These are phyloP conservation scores for Luperina nickerlii DNA, from an alignment of 2,888 invertebrate species.

Conservation along the genomic window DNA sequence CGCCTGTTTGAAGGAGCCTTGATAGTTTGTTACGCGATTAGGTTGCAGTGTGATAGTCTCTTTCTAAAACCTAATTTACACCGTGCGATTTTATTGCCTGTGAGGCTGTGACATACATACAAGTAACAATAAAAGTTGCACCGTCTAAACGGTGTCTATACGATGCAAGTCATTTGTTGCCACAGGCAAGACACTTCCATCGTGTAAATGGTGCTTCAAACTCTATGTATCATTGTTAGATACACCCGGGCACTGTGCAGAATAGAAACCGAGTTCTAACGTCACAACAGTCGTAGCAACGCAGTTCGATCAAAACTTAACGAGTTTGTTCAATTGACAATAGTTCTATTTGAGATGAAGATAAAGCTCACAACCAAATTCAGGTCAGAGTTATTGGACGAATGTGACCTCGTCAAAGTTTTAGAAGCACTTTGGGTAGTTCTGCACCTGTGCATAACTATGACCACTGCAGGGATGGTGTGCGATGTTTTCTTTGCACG, in stretches of 20 bases:
- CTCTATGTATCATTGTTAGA: not conserved
- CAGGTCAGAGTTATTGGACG: conserved; percentile 48
- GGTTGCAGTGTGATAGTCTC: not conserved
- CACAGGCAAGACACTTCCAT: not conserved
- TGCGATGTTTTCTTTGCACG: not conserved
- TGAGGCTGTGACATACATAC: too few relatives aligned
- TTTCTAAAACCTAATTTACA: not conserved
- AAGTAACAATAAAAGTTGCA: not conserved
- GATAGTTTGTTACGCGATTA: not conserved
- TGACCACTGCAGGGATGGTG: not conserved
- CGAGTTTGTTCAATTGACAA: conserved; percentile 45
- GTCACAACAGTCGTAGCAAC: conserved; percentile 5
- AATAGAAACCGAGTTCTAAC: not conserved
- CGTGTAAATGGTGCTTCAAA: not conserved
- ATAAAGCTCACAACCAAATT: conserved; percentile 44
- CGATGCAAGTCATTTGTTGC: not conserved
- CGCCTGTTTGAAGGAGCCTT: too few relatives aligned
- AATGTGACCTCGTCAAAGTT: conserved; percentile 51
- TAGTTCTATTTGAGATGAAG: conserved; percentile 44
- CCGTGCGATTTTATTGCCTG: not conserved
- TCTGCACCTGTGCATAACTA: conserved; percentile 24
- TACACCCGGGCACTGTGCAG: not conserved
- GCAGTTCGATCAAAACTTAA: conserved; percentile 32
- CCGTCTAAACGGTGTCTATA: too few relatives aligned
- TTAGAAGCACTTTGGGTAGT: conserved; percentile 33